Evolutionary conservation across 2,113 vertebrate species (phyloP), one percentile per base, ranked within the genome.

Genomic region (Sinocyclocheilus anophthalmus): DNA sequence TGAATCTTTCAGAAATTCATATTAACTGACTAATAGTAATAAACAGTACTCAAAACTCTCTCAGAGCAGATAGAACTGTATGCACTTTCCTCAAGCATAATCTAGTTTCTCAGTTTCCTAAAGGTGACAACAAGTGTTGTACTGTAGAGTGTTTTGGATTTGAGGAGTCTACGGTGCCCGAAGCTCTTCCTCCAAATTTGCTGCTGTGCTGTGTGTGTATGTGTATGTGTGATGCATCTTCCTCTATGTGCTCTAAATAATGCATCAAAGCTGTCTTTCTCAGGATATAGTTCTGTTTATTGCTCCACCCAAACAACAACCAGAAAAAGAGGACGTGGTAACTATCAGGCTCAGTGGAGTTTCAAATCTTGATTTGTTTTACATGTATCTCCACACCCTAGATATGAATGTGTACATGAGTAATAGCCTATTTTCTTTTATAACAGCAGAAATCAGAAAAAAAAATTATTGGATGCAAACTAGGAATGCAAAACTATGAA

Each of bases 171-270:
- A 73, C 55, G 72, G 69, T 53, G 42, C 79, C 72, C 10, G 30
- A 63, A 86, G 85, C 80, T 82, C 70, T 86, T 86, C 45, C 57
- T 83, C 45, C 37, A 48, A 30, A 78, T 26, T 33, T 76, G 77
- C 53, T 57, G 37, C 18, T 18, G 50, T 18, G 50, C 50, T 48
- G 45, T 48, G 11, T 48, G 45, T 53, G 50, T 53, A 48, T 48
- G 45, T 53, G 50, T 53, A 48, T 61, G 59, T n/a, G 26, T 45
- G 63, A 61, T 85, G 78, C 61, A 20, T 61, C 6, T 79, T 83
- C 59, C 22, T 83, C 33, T 76, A 45, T 39, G 37, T 61, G 20
- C 45, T 75, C 33, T 87, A 81, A 89, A 88, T 88, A 79, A 88
- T 88, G 45, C 72, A 87, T 78, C 67, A 84, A 83, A 77, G 78